Percentiles rank a stretch among this genome's conserved stretches.
Evolutionary conservation across 1,140 invertebrate species (phyloP).

Genomic region (Nasonia longicornis): DNA sequence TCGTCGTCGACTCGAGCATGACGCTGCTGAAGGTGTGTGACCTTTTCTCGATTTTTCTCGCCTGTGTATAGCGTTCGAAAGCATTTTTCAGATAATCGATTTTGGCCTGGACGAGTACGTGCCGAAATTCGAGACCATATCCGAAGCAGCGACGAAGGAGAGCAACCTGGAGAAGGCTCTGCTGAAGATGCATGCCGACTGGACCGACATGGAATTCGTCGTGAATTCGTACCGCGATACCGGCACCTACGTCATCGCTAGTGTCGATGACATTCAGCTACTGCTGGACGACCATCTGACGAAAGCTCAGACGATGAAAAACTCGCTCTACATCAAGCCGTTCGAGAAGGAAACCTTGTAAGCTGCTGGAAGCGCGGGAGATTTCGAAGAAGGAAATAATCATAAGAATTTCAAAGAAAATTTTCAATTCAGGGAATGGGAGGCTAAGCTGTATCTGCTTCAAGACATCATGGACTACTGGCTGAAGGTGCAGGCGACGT

Average conservation of each 20-base stretch:
- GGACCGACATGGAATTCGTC: slow-evolving; percentile 88
- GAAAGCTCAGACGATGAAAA: slow-evolving; percentile 97
- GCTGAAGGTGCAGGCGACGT: slow-evolving; percentile 95
- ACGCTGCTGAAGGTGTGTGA: slow-evolving; percentile 80
- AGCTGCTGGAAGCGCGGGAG: slow-evolving; percentile 53
- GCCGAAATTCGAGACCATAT: slow-evolving; percentile 91
- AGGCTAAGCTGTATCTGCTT: slow-evolving; percentile 79
- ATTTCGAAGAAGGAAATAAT: background rate
- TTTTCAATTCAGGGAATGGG: slow-evolving; percentile 76
- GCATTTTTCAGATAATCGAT: slow-evolving; percentile 79
- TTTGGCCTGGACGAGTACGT: slow-evolving; percentile 93
- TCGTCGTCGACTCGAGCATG: slow-evolving; percentile 86
- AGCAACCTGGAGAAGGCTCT: slow-evolving; percentile 92
- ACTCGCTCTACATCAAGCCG: slow-evolving; percentile 96
- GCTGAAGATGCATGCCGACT: slow-evolving; percentile 92
- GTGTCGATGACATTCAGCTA: slow-evolving; percentile 96
- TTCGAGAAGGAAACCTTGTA: slow-evolving; percentile 86
- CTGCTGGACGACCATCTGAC: slow-evolving; percentile 96
- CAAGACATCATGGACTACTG: slow-evolving; percentile 97
- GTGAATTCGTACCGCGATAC: slow-evolving; percentile 88
- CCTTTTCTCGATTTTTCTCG: background rate
- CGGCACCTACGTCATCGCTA: slow-evolving; percentile 90
- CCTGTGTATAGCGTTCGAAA: background rate
- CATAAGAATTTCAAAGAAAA: background rate
- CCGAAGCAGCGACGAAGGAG: slow-evolving; percentile 95